Conservation (phyloP, 2,888 invertebrate genomes). For the Amaurobius ferox region DNA sequence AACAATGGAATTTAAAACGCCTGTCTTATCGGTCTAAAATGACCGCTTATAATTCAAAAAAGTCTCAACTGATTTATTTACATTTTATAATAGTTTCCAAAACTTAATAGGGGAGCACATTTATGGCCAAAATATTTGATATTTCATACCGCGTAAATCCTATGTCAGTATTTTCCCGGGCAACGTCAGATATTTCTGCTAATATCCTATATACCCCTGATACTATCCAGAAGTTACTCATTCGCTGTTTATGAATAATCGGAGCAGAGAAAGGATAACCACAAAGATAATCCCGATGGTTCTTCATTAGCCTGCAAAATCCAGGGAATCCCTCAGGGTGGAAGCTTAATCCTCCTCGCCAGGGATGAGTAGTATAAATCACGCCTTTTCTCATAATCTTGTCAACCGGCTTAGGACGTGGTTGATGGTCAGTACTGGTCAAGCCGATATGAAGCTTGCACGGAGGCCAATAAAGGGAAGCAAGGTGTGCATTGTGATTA, state of each 20-base stretch:
- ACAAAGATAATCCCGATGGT: slow-evolving; percentile 31
- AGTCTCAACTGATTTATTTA: no score
- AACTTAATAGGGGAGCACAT: no score
- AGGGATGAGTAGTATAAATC: slow-evolving; percentile 71
- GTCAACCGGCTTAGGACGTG: slow-evolving; percentile 58
- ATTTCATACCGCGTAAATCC: no score
- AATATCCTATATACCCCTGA: no score
- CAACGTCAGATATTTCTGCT: no score
- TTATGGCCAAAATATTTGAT: no score
- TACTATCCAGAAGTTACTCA: not conserved
- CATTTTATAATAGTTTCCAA: no score
- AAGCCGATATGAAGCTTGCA: slow-evolving; percentile 28
- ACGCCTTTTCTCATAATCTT: slow-evolving; percentile 71
- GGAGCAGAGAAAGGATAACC: slow-evolving; percentile 27
- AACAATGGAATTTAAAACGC: no score
- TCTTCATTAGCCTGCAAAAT: slow-evolving; percentile 58
- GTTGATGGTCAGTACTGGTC: slow-evolving; percentile 24
- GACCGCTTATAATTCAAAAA: no score
- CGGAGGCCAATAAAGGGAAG: slow-evolving; percentile 39
- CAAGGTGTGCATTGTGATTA: slow-evolving; percentile 46
- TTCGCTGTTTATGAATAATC: not conserved
- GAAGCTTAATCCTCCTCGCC: slow-evolving; percentile 55
- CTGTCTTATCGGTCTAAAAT: no score
- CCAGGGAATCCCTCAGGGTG: slow-evolving; percentile 29
- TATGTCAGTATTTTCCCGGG: no score